Evolutionary conservation across 2,113 vertebrate genomes (phyloP), one percentile per base, ranked within the genome.

Genomic region (Malurus cyaneus): DNA sequence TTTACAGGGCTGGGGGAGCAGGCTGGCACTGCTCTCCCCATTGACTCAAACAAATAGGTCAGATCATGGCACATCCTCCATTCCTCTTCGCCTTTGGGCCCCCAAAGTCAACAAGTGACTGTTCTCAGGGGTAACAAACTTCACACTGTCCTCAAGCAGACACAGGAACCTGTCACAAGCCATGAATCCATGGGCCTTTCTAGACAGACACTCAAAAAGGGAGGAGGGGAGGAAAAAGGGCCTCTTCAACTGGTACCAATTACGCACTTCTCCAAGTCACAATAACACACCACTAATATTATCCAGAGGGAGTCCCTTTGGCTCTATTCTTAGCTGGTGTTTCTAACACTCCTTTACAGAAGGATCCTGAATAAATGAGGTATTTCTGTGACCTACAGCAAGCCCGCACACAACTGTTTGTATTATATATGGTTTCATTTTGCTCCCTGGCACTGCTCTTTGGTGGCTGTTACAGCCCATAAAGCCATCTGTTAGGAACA

Each of bases 401-500:
- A 95, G 83, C 80, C 90, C 41, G n/a, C 74, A 94, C 80, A 80
- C 80, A 88, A 95, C 84, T 86, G 83, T 88, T 95, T 95, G 44
- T 24, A 29, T 88, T 96, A 96, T 92, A 96, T 93, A 95, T 72
- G 80, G 79, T 92, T 96, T 88, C 85, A 71, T 94, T 93, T 93
- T 86, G 53, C 86, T 96, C 88, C 85, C 92, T 91, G 53, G 88
- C 79, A 86, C 85, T 93, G 85, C 67, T 96, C 94, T 95, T 96
- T 64, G 71, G 93, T 94, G 82, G 49, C 60, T 90, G 82, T 90
- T 96, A 96, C 88, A 95, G 85, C 79, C 89, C 93, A 77, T 96
- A 96, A 94, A 94, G 85, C 94, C 96, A 97, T 95, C 95, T 96
- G 95, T 83, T 96, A 88, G 60, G 88, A 96, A 96, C 57, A 64